phyloP scores from a whole-genome alignment of 2,113 vertebrate species.

The Hypanus sabinus region DNA sequence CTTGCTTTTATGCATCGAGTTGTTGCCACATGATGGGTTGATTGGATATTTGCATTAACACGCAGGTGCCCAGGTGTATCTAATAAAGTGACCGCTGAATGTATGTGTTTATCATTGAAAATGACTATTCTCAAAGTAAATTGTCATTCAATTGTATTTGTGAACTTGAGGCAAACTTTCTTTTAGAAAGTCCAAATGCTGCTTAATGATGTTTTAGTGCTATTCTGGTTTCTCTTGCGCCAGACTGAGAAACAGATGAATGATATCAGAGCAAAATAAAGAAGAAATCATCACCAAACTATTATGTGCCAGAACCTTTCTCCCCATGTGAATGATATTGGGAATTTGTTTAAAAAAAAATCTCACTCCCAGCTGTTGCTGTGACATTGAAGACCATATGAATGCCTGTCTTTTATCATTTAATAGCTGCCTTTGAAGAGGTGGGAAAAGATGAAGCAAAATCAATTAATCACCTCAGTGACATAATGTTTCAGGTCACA shows the following conservation, averaged over 20 bases:
- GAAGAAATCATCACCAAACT: background rate
- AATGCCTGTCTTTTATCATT: background rate
- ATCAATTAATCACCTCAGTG: background rate
- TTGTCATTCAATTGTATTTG: background rate
- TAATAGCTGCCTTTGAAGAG: background rate
- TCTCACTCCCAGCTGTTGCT: background rate
- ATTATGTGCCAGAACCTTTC: background rate
- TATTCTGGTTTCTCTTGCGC: background rate
- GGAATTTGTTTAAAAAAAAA: background rate
- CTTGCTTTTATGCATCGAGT: too few species aligned
- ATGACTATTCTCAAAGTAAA: background rate
- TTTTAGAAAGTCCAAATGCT: background rate
- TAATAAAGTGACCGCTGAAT: background rate
- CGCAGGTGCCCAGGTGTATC: too few species aligned
- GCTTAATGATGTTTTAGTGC: too few species aligned
- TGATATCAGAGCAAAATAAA: background rate
- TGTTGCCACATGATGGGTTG: too few species aligned
- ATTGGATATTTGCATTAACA: too few species aligned
- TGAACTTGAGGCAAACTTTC: background rate
- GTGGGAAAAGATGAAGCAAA: background rate
- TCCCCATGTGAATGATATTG: background rate
- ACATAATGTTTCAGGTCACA: constrained; percentile 23
- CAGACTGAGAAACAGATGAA: background rate
- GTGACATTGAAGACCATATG: background rate
- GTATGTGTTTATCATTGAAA: background rate